Conservation (phyloP, 1,140 invertebrate species). For the Druon quercuslanigerum region DNA sequence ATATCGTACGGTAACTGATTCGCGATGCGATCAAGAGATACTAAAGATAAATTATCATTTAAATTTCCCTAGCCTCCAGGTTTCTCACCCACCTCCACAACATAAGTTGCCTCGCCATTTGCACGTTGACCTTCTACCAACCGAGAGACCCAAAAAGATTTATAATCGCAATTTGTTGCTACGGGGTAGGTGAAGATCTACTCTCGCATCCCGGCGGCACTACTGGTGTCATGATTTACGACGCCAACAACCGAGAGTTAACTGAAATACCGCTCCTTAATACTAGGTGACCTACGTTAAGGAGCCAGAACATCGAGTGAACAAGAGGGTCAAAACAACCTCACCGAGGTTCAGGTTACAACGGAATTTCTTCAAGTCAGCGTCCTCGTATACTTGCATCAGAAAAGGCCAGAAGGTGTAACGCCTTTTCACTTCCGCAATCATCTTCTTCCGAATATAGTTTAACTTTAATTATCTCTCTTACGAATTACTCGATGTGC, state of each 20-base stretch:
- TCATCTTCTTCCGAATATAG: background rate
- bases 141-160: conserved; percentile 48
- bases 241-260: conserved; percentile 51
- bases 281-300: conserved; percentile 52
- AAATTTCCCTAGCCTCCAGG: conserved; percentile 13
- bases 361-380: conserved; percentile 53
- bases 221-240: conserved; percentile 54
- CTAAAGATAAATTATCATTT: conserved; percentile 11
- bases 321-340: conserved; percentile 7
- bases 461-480: background rate
- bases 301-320: conserved; percentile 38
- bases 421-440: background rate
- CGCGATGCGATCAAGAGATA: conserved; percentile 21
- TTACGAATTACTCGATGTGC: background rate
- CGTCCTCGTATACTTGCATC: conserved; percentile 40
- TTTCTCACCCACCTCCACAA: background rate
- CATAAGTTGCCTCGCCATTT: conserved; percentile 21
- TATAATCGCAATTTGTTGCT: conserved; percentile 51
- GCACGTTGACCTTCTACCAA: conserved; percentile 35
- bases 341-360: conserved; percentile 34
- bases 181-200: conserved; percentile 37
- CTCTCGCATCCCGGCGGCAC: conserved; percentile 43
- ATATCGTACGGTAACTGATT: conserved; percentile 19
- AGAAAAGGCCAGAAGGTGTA: conserved; percentile 12
- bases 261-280: conserved; percentile 54